phyloP scores from a whole-genome alignment of 2,888 invertebrate genomes.

The Drosophila neotestacea region DNA sequence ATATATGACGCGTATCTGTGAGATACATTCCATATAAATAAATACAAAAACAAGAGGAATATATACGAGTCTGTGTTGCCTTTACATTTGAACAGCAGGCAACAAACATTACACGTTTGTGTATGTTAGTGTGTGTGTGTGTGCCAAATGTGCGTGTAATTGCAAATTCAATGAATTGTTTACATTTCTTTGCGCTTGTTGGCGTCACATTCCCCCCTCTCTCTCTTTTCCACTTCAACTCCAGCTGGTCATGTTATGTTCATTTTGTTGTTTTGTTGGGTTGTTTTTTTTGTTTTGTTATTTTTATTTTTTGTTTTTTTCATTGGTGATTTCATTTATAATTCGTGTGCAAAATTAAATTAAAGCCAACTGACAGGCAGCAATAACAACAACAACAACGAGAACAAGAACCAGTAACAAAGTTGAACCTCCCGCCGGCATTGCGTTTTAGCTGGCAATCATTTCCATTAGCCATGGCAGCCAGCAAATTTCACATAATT shows the following conservation, averaged over 20 bases:
- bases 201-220: conserved; percentile 39
- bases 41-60: conserved; percentile 55
- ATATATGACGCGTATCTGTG: conserved; percentile 81
- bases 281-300: conserved; percentile 4
- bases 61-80: conserved; percentile 21
- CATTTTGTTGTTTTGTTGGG: conserved; percentile 45
- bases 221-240: conserved; percentile 10
- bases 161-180: conserved; percentile 83
- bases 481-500: conserved; percentile 77
- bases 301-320: conserved; percentile 33
- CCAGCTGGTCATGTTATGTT: conserved; percentile 60
- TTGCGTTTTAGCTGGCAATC: conserved; percentile 79
- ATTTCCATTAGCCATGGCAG: conserved; percentile 77
- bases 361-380: conserved; percentile 77
- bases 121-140: conserved; percentile 44
- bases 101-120: conserved; percentile 73
- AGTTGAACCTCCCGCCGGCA: conserved; percentile 41
- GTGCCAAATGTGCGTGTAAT: conserved; percentile 82
- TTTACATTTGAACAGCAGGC: conserved; percentile 55
- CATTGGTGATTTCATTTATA: conserved; percentile 75
- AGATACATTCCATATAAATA: conserved; percentile 72
- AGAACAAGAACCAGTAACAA: conserved; percentile 23
- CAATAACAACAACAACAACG: conserved; percentile 34
- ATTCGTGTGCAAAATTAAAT: conserved; percentile 80
- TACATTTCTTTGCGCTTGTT: conserved; percentile 82